Evolutionary conservation across 2,888 invertebrate species (phyloP), one percentile per base, ranked within the genome.

Genomic region (Orthosia gothica): DNA sequence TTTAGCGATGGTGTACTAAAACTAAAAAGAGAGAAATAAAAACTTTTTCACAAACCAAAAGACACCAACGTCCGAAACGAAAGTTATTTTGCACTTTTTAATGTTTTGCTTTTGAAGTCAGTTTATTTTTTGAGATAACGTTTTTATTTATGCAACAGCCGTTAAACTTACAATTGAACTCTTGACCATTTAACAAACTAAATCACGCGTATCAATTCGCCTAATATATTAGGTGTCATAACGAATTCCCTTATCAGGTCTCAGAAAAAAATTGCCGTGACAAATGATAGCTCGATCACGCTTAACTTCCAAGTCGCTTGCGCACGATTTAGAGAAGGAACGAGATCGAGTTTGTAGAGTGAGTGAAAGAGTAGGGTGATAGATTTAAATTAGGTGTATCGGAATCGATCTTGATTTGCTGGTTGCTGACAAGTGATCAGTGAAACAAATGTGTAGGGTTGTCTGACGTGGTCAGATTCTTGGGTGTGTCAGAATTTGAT

Each of bases 381-480:
- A 90, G 90, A 92, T 93, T 92, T 91, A 90, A 94, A 94, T 95
- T 94, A 93, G 92, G 93, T 93, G 92, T 94, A 94, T 95, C 94
- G 86, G 92, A 92, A 95, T 94, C 91, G 93, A 95, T 95, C 95
- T 95, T 94, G 95, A 95, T 95, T 95, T 93, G 95, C 93, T 93
- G 90, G 89, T 86, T 89, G 95, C 93, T 93, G 95, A 95, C 95
- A 95, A 92, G 93, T 92, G 93, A 95, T 95, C 95, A 93, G 91
- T 93, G 93, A 91, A 90, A 90, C 87, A 89, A 85, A 88, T 87
- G 81, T 45, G 13, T 61, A 87, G 87, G 86, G 87, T 66, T 85
- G 87, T 71, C 87, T 65, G 47, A 47, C 65, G 4, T 54, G 49
- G 57, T 62, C 7, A 58, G 50, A 47, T 64, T 64, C 54, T 74